Conservation (phyloP, 2,888 invertebrate species). For the Pomacea canaliculata region DNA sequence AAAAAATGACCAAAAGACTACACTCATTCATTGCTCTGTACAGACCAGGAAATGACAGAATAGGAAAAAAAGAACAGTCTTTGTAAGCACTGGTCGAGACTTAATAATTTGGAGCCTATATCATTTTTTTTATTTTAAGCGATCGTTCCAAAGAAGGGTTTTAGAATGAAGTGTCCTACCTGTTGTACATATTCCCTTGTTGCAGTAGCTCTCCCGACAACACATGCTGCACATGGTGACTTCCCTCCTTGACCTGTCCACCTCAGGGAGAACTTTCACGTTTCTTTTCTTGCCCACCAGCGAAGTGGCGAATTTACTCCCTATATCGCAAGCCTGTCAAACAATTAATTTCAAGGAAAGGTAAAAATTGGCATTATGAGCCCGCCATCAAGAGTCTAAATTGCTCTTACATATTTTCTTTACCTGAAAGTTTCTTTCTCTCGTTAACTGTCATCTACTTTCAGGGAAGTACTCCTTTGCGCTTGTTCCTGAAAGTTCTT, state of each 20-base stretch:
- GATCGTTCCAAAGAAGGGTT: not conserved
- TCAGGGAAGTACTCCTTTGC: no score
- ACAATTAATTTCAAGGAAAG: not conserved
- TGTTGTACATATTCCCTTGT: conserved; percentile 7
- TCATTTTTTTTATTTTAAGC: no score
- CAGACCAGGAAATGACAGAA: no score
- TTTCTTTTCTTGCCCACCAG: conserved; percentile 21
- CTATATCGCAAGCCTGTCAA: conserved; percentile 24
- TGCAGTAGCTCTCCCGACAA: conserved; percentile 24
- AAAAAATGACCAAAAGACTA: no score
- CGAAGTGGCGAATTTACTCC: not conserved
- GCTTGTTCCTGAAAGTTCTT: no score
- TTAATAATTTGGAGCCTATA: no score
- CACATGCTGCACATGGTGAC: conserved; percentile 29
- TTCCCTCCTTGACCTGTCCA: conserved; percentile 12
- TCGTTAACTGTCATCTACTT: no score
- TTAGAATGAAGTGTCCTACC: not conserved
- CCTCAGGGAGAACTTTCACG: not conserved
- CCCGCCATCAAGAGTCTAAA: not conserved
- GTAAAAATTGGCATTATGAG: not conserved
- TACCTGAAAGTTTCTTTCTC: no score
- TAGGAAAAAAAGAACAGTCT: no score
- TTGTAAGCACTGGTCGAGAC: no score
- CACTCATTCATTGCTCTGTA: no score
- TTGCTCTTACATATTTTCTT: no score